phyloP scores from a whole-genome alignment of 92 coral and sea anemone genomes.

The Actinernus sp. region DNA sequence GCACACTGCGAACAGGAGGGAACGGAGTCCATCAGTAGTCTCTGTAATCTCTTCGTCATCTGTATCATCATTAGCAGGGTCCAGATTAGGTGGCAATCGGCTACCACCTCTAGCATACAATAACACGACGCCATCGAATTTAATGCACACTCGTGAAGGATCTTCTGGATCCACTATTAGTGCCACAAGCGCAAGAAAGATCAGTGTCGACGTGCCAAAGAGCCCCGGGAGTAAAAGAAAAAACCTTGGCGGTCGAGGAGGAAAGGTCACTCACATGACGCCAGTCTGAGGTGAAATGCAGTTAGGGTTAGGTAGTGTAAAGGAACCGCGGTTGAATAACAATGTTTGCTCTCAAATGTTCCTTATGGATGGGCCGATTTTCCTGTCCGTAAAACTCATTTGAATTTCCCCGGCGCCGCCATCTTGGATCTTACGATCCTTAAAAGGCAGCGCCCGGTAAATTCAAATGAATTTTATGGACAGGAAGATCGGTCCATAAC shows the following conservation, averaged over 20 bases:
- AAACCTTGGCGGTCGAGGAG: constrained; percentile 20
- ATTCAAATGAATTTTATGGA: too few relatives aligned
- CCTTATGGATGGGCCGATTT: too few relatives aligned
- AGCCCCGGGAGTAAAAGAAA: constrained; percentile 47
- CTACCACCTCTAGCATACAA: constrained; percentile 50
- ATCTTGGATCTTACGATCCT: too few relatives aligned
- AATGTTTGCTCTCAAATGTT: too few relatives aligned
- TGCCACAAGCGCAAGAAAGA: constrained; percentile 80
- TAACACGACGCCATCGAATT: neutral
- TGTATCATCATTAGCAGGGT: constrained; percentile 29
- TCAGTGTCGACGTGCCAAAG: constrained; percentile 72
- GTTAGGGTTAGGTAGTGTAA: too few relatives aligned
- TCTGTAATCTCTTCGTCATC: constrained; percentile 18
- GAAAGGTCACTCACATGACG: neutral
- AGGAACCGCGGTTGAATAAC: too few relatives aligned
- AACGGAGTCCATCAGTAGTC: constrained; percentile 17
- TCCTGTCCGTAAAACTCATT: too few relatives aligned
- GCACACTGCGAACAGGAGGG: too few relatives aligned
- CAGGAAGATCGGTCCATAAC: too few relatives aligned
- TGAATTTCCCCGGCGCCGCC: too few relatives aligned
- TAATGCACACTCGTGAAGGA: neutral
- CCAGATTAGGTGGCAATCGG: neutral
- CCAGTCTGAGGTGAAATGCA: too few relatives aligned
- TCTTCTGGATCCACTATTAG: constrained; percentile 76
- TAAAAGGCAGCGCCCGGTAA: too few relatives aligned